These are phyloP conservation scores for Oedothorax gibbosus DNA, from an alignment of 1,140 invertebrate species.

Conservation along the genomic window DNA sequence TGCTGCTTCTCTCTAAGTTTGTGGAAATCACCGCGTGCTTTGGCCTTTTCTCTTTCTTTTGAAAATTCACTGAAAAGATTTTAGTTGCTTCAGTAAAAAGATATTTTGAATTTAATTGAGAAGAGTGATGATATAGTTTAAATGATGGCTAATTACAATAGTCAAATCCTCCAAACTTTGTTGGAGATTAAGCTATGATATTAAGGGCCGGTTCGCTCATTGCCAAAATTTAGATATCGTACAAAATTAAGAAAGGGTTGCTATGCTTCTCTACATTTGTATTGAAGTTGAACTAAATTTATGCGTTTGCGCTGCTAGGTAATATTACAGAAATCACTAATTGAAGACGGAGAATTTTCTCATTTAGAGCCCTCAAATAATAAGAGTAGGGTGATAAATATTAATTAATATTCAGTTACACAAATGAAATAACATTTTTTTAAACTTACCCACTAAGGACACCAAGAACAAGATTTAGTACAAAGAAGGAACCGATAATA, in stretches of 20 bases:
- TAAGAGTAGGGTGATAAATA: too few species aligned
- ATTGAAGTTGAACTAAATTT: too few species aligned
- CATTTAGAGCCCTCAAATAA: too few species aligned
- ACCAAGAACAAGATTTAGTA: slow-evolving; percentile 99
- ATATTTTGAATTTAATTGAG: neutral
- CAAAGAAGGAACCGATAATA: slow-evolving; percentile 99
- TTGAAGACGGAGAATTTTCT: too few species aligned
- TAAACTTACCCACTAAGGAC: slow-evolving; percentile 93
- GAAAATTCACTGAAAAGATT: slow-evolving; percentile 91
- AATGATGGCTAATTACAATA: neutral
- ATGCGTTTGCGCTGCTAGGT: too few species aligned
- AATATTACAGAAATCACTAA: too few species aligned
- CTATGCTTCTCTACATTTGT: too few species aligned
- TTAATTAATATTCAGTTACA: too few species aligned
- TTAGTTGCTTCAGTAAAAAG: neutral
- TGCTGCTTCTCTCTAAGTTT: slow-evolving; percentile 98
- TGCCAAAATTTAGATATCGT: too few species aligned
- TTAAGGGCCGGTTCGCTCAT: too few species aligned
- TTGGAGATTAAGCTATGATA: neutral
- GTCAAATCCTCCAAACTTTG: neutral
- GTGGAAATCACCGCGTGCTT: slow-evolving; percentile 98
- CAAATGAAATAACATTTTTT: too few species aligned
- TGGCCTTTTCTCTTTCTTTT: slow-evolving; percentile 99
- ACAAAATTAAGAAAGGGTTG: too few species aligned
- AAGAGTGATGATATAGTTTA: neutral